Evolutionary conservation across 2,797 vertebrate genomes (phyloP), one percentile per base, ranked within the genome.

Genomic region (Phataginus tricuspis): DNA sequence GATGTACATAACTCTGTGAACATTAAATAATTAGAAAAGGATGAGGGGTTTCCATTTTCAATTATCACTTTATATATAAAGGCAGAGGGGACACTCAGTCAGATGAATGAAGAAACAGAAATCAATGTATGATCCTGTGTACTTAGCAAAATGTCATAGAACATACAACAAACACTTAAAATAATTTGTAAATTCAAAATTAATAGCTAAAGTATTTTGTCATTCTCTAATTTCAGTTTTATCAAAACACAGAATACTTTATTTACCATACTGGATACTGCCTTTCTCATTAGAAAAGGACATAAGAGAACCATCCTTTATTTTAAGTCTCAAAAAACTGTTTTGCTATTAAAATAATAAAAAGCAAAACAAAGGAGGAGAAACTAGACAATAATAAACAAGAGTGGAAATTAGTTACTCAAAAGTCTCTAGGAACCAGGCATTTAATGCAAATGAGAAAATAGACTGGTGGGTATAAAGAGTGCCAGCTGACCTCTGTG

Each of bases 291-390:
- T 84, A 95, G 55, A 95, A 96, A 86, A 91, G 15, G 14, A 79
- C 84, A 37, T 27, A 87, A 94, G 37, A 88, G 51, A 82, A 57
- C 3, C 7, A 63, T 77, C 29, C 92, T 95, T 95, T 57, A 89
- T 37, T 42, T 88, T 39, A 95, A 92, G 61, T 80, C 15, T 92
- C 59, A 91, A 78, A 89, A 92, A 74, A 91, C 37, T 63, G 5
- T 59, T 93, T 89, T 91, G 53, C 63, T 96, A 57, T 69, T 11
- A 91, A 86, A 91, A 94, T n/a, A 95, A 82, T 78, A 94, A 91
- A 84, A 19, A 94, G n/a, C n/a, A 93, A 93, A 90, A 95, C 11
- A 78, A 42, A 63, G 55, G 11, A 84, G 25, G 39, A 94, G 4
- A 96, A 90, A 92, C 23, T 86, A 78, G 72, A 71, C 15, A 89